Evolutionary conservation across 37 sponge, comb jelly and placozoan genomes (phyloP).

Genomic region (Halichondria panicea): DNA sequence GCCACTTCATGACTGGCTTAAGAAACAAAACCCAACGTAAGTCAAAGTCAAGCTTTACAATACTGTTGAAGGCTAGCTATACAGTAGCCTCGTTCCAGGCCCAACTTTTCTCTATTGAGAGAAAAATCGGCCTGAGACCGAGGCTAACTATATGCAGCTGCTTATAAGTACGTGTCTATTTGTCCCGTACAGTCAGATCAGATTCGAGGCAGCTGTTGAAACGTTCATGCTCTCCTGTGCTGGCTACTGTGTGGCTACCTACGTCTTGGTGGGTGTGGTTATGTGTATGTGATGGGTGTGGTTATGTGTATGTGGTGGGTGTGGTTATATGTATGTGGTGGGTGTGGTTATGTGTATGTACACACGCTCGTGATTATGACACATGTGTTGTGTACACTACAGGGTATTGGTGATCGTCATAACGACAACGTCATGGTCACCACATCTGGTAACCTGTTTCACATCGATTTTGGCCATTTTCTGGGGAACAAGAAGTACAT

Average conservation of each 20-base stretch:
- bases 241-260: constrained; percentile 95
- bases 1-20: constrained; percentile 77
- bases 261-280: constrained; percentile 70
- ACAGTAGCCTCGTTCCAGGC: too few relatives aligned
- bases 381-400: not conserved
- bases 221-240: constrained; percentile 91
- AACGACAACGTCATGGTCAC: constrained; percentile 97
- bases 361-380: not conserved
- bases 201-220: constrained; percentile 70
- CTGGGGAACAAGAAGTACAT: constrained; percentile 89
- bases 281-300: constrained; percentile 9
- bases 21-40: constrained; percentile 80
- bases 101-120: too few relatives aligned
- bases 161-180: not conserved
- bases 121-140: too few relatives aligned
- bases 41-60: not conserved
- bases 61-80: not conserved
- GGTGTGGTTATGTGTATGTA: not conserved
- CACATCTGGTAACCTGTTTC: constrained; percentile 88
- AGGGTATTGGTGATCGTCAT: constrained; percentile 96
- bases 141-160: too few relatives aligned
- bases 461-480: constrained; percentile 99
- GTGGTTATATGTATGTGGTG: not conserved
- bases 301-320: not conserved
- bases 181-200: constrained; percentile 24